A percentile compares a stretch with the other conserved stretches of the same genome.
Evolutionary conservation across 2,888 invertebrate species (phyloP).

Genomic region (Synergus laeviventris): DNA sequence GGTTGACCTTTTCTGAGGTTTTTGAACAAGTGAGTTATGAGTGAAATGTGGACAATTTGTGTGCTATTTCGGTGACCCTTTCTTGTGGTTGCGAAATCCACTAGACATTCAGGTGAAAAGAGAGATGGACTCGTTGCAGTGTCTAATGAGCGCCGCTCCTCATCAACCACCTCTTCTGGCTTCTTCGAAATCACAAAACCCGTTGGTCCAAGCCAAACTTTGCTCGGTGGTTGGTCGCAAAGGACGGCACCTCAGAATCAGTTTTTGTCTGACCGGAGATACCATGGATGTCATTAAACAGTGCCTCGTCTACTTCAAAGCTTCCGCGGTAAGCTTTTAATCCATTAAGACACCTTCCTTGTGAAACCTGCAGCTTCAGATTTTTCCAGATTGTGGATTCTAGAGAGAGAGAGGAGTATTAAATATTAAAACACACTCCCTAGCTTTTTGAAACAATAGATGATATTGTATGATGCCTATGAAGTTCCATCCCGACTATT

Average conservation of each 20-base stretch:
- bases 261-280: constrained; percentile 92
- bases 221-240: constrained; percentile 86
- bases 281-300: constrained; percentile 96
- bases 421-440: no score
- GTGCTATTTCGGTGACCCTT: constrained; percentile 5
- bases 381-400: not conserved
- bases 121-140: constrained; percentile 89
- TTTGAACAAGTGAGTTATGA: not conserved
- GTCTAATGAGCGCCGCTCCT: constrained; percentile 85
- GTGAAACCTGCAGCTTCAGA: not conserved
- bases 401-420: not conserved
- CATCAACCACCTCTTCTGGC: constrained; percentile 82
- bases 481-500: no score
- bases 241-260: constrained; percentile 90
- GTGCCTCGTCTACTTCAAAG: constrained; percentile 93
- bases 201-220: constrained; percentile 85
- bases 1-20: not conserved
- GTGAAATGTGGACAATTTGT: constrained; percentile 10
- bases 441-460: no score
- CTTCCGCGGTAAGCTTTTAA: constrained; percentile 88
- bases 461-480: no score
- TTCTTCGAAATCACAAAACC: constrained; percentile 80
- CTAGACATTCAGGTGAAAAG: constrained; percentile 53
- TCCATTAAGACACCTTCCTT: constrained; percentile 5
- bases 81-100: constrained; percentile 8